Percentiles rank a stretch among this genome's conserved stretches.
Evolutionary conservation across 2,797 vertebrate species (phyloP).

Genomic region (Pangasius sanitwongsei): DNA sequence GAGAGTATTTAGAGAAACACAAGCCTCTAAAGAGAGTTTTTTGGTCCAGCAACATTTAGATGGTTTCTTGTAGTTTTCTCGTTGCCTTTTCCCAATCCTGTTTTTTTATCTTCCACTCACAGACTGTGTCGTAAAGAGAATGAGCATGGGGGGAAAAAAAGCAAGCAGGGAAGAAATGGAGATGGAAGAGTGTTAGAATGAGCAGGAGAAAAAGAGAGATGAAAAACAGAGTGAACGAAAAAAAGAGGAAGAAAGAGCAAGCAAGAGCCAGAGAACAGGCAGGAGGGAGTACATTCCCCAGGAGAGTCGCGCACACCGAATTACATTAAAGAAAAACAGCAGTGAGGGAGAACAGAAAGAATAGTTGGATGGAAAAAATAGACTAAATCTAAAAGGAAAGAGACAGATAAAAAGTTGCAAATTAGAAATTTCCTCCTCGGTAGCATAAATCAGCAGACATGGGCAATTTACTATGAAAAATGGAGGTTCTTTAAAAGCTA

Average conservation of each 20-base stretch:
- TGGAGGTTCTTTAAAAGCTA: slow-evolving; percentile 44
- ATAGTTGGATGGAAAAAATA: slow-evolving; percentile 1
- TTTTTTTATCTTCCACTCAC: slow-evolving; percentile 65
- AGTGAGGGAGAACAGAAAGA: slow-evolving; percentile 17
- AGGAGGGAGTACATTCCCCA: slow-evolving; percentile 32
- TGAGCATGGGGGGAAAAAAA: neutral
- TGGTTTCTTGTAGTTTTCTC: slow-evolving; percentile 63
- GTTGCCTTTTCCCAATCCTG: slow-evolving; percentile 25
- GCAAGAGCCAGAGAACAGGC: slow-evolving; percentile 10
- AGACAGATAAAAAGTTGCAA: slow-evolving; percentile 48
- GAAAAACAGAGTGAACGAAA: slow-evolving; percentile 16
- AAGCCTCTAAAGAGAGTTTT: slow-evolving; percentile 40
- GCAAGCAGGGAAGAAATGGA: neutral
- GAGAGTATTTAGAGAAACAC: slow-evolving; percentile 43
- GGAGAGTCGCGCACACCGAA: slow-evolving; percentile 34
- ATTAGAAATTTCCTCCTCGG: slow-evolving; percentile 52
- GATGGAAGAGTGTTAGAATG: neutral
- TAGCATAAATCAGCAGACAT: slow-evolving; percentile 48
- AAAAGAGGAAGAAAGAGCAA: slow-evolving; percentile 52
- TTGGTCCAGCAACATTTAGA: slow-evolving; percentile 70
- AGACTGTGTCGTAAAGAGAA: slow-evolving; percentile 19
- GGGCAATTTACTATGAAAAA: slow-evolving; percentile 41
- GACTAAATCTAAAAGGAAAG: slow-evolving; percentile 31
- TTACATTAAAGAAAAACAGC: slow-evolving; percentile 43
- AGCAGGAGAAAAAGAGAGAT: slow-evolving; percentile 6